Evolutionary conservation across 2,888 invertebrate species (phyloP), one percentile per base, ranked within the genome.

Genomic region (Heliconius aoede): DNA sequence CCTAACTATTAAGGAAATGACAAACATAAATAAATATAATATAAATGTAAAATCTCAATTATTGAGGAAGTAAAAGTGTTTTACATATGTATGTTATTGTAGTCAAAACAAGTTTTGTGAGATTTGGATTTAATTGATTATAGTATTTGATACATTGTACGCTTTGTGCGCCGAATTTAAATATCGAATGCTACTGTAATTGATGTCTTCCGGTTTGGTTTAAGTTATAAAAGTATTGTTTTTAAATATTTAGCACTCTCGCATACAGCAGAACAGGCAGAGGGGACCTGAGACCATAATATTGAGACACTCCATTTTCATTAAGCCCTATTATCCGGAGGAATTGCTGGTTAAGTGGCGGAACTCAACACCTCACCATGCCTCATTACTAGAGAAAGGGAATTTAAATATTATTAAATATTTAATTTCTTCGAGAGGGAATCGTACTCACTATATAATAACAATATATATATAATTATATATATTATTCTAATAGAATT

Each of bases 171-270:
- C 83, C 84, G 83, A 65, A 24, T 83, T 84, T 81, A 80, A 80
- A 82, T 83, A 79, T 81, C 78, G 82, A 80, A 81, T 79, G 77
- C 80, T 78, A 80, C 80, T 81, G 80, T 84, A 86, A 85, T 85
- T 84, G 85, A 86, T 83, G 83, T 82, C 83, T 84, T 83, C 81
- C 80, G 76, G 82, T 78, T 78, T 75, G 82, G 76, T 62, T 1
- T 76, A 67, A 82, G 74, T 67, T 18, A 80, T 60, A n/a, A 55
- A 9, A 55, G 9, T 9, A n/a, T 55, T 55, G n/a, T n/a, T 55
- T 55, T n/a, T n/a, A 55, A 55, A 46, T 46, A 46, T 46, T 46
- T 46, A 46, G 4, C 18, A 18, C 46, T n/a, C n/a, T n/a, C n/a
- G n/a, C n/a, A n/a, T n/a, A n/a, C n/a, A n/a, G 13, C 13, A 3